Percentiles rank a stretch among this genome's conserved stretches.
Conservation (phyloP, 2,888 invertebrate species). For the Meiosimyza platycephala region DNA sequence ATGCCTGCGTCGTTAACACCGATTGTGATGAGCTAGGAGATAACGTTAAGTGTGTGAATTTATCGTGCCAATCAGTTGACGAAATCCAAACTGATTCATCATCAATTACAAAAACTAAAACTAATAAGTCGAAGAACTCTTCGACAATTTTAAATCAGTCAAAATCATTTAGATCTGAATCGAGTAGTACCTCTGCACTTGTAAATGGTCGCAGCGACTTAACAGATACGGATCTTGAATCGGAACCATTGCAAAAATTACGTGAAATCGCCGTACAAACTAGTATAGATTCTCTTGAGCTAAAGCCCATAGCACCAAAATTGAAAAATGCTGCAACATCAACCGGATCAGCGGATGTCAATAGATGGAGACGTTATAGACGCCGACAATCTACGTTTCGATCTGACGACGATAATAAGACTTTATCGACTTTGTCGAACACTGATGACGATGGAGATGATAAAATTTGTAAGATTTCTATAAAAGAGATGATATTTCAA, state of each 20-base stretch:
- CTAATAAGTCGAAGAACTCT: slow-evolving; percentile 37
- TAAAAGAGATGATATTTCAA: neutral
- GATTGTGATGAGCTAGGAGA: slow-evolving; percentile 62
- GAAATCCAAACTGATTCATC: slow-evolving; percentile 44
- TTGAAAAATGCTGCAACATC: slow-evolving; percentile 55
- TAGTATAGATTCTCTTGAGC: slow-evolving; percentile 60
- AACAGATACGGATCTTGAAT: slow-evolving; percentile 42
- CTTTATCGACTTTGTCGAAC: slow-evolving; percentile 62
- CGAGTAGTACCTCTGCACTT: slow-evolving; percentile 37
- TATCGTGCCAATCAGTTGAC: slow-evolving; percentile 54
- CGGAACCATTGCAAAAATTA: slow-evolving; percentile 41
- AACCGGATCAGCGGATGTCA: slow-evolving; percentile 54
- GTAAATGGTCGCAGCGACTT: slow-evolving; percentile 43
- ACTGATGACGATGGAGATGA: slow-evolving; percentile 61
- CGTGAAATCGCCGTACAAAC: slow-evolving; percentile 65
- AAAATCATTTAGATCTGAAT: slow-evolving; percentile 30
- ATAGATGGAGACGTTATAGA: slow-evolving; percentile 45
- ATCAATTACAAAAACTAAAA: slow-evolving; percentile 42
- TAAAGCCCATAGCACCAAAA: slow-evolving; percentile 50
- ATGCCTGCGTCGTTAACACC: slow-evolving; percentile 64
- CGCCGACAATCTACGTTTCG: slow-evolving; percentile 50
- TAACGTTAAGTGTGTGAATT: slow-evolving; percentile 56
- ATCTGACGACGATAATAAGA: slow-evolving; percentile 61
- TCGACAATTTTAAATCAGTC: slow-evolving; percentile 42
- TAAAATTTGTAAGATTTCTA: slow-evolving; percentile 54